Base-by-base conservation (phyloP, 2,797 vertebrate species). In the Muscicapa striata region DNA sequence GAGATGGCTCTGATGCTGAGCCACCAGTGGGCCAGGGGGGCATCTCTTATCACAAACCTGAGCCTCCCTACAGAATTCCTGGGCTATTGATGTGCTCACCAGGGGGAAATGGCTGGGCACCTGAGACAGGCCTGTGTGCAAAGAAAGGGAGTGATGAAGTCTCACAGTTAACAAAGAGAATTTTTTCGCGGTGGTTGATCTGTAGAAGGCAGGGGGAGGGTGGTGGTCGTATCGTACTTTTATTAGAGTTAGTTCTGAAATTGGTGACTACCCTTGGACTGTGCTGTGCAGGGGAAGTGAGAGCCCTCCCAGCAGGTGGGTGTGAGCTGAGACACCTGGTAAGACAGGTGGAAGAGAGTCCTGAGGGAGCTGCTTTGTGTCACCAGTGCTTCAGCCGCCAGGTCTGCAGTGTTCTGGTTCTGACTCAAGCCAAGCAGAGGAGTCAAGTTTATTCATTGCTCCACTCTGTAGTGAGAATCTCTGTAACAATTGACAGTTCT, bases 141-240 rank as follows among this genome's bases (percentile, higher is more conserved):
- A n/a, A 46, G n/a, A 45, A 52, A 43, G n/a, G 2, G 6, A 3
- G 2, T 0, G 0, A 36, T 63, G 4, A 73, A 29, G 36, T 59
- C 29, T 41, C 16, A 30, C 0, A 1, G 27, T 63, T 48, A 61
- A 34, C 55, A 79, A 43, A 62, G 69, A 66, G 52, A 59, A 17
- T 43, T 70, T 32, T 70, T 67, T 43, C 21, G 27, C 27, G 14
- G 27, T 45, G 43, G 34, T 40, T 75, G 27, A 16, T 81, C 69
- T 62, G 76, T 45, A 40, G 69, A 78, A 68, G 46, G 62, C n/a
- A 11, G 21, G 9, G 11, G 11, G 7, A 20, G 4, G 8, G 22
- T 52, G 30, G 15, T 69, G 26, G 48, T 48, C n/a, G 38, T 77
- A 30, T 0, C 27, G 18, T 32, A 24, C 1, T 87, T 89, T 87